A percentile compares a stretch with the other conserved stretches of the same genome.
These are phyloP conservation scores for Crypturellus tataupa DNA, from an alignment of 2,797 vertebrate species.

Conservation along the genomic window DNA sequence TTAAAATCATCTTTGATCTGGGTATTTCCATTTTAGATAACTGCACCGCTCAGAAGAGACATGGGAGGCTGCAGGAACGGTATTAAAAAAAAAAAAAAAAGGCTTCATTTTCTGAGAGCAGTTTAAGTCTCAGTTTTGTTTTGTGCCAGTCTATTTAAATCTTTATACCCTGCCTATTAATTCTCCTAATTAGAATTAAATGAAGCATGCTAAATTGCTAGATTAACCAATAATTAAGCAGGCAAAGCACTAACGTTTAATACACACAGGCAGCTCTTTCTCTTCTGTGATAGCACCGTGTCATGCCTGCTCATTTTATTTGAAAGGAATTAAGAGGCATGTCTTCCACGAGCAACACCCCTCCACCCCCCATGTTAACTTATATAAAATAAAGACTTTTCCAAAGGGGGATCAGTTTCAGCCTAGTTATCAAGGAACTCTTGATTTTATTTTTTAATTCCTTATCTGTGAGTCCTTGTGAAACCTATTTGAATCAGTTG, in stretches of 20 bases:
- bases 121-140: slow-evolving; percentile 77
- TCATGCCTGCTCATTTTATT: slow-evolving; percentile 77
- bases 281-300: slow-evolving; percentile 71
- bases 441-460: slow-evolving; percentile 65
- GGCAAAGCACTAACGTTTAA: slow-evolving; percentile 81
- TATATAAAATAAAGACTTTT: slow-evolving; percentile 66
- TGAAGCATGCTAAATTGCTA: slow-evolving; percentile 88
- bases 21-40: neutral
- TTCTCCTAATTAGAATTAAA: slow-evolving; percentile 91
- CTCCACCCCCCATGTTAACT: slow-evolving; percentile 35
- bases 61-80: neutral
- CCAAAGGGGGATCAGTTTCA: slow-evolving; percentile 48
- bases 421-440: slow-evolving; percentile 55
- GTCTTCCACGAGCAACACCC: slow-evolving; percentile 66
- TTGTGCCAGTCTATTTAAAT: slow-evolving; percentile 82
- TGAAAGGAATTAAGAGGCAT: slow-evolving; percentile 76
- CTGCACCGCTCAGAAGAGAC: neutral
- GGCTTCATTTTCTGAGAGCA: slow-evolving; percentile 33
- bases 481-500: slow-evolving; percentile 65
- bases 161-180: slow-evolving; percentile 87
- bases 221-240: slow-evolving; percentile 91
- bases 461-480: slow-evolving; percentile 59
- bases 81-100: slow-evolving; percentile 4
- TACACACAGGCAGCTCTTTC: slow-evolving; percentile 75
- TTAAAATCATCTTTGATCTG: neutral